Evolutionary conservation across 2,888 invertebrate species (phyloP).

Genomic region (Caenorhabditis uteleia): DNA sequence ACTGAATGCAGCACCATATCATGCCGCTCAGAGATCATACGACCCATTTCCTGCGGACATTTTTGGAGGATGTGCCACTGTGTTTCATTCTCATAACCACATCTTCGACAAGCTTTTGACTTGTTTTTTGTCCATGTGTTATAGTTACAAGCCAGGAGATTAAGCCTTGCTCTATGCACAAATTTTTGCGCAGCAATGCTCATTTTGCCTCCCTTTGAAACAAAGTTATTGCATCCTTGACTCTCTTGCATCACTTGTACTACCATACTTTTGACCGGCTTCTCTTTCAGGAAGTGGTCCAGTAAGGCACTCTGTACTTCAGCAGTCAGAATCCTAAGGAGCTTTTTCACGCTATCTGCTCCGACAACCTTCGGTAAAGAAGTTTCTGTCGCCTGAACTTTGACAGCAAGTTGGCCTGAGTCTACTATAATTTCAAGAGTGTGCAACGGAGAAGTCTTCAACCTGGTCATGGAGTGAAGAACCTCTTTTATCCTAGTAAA

Average conservation of each 20-base stretch:
- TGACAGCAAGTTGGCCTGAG: background rate
- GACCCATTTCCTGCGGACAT: background rate
- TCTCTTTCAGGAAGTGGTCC: background rate
- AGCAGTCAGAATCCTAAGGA: slow-evolving; percentile 1
- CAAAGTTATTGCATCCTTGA: background rate
- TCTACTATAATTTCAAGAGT: background rate
- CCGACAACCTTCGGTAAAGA: background rate
- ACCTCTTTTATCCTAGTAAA: slow-evolving; percentile 8
- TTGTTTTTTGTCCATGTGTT: background rate
- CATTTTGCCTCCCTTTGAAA: background rate
- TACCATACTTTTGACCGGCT: background rate
- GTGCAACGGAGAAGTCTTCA: background rate
- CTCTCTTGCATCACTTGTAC: background rate
- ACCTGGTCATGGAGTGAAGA: background rate
- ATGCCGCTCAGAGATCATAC: background rate
- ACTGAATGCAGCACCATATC: background rate
- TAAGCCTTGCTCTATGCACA: slow-evolving; percentile 4
- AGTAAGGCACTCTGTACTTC: background rate
- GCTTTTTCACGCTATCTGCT: background rate
- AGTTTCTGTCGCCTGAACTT: slow-evolving; percentile 1
- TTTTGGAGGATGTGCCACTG: slow-evolving; percentile 5
- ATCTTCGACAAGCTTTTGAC: slow-evolving; percentile 3
- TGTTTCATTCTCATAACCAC: background rate
- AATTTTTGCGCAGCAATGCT: slow-evolving; percentile 6
- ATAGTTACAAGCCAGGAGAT: slow-evolving; percentile 3